phyloP scores from a whole-genome alignment of 2,113 vertebrate genomes.

The Spea multiplicata region DNA sequence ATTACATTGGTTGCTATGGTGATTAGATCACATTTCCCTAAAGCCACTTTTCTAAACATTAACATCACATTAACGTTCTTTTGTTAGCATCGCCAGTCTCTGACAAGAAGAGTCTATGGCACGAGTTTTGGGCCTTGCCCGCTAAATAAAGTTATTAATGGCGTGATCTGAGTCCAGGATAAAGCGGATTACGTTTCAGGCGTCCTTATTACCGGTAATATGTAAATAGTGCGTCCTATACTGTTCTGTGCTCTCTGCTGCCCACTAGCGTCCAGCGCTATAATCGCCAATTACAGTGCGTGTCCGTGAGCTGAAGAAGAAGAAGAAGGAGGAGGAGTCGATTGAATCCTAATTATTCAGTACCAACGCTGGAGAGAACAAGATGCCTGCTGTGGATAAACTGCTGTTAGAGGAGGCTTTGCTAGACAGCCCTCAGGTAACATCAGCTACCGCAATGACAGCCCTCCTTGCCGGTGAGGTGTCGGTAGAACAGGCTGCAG shows the following conservation, averaged over 20 bases:
- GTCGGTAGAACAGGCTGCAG: background rate
- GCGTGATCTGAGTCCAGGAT: too few species aligned
- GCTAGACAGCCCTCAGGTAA: conserved; percentile 96
- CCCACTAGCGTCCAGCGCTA: conserved; percentile 2
- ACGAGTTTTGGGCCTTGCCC: too few species aligned
- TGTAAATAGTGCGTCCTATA: too few species aligned
- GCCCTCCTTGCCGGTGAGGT: background rate
- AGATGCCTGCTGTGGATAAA: conserved; percentile 93
- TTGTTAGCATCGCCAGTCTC: too few species aligned
- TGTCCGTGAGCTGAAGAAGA: conserved; percentile 16
- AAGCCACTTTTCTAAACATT: too few species aligned
- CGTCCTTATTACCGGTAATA: too few species aligned
- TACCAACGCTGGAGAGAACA: conserved; percentile 49
- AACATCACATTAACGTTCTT: too few species aligned
- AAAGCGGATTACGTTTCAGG: too few species aligned
- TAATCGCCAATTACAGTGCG: conserved; percentile 39
- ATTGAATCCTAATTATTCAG: background rate
- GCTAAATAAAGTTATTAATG: too few species aligned
- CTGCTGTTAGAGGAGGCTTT: conserved; percentile 91
- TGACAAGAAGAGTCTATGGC: too few species aligned
- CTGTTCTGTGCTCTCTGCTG: background rate
- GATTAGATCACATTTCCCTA: too few species aligned
- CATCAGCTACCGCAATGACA: background rate
- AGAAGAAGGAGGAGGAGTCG: conserved; percentile 4
- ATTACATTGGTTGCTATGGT: too few species aligned